Evolutionary conservation across 2,797 vertebrate species (phyloP), one percentile per base, ranked within the genome.

Genomic region (Acipenser oxyrinchus): DNA sequence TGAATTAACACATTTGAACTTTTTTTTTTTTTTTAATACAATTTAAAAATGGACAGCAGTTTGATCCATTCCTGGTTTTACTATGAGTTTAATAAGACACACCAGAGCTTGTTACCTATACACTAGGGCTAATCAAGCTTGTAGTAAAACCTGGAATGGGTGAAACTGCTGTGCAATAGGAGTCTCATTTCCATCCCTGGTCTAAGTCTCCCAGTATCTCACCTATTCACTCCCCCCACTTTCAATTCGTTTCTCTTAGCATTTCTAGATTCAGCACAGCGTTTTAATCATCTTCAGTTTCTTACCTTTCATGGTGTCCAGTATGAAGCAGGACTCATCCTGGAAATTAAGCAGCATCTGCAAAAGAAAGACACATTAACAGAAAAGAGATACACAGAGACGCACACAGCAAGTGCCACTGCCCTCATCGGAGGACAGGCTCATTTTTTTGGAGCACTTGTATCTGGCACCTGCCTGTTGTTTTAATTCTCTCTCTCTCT

Each of bases 291-390:
- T 65, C 48, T 7, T 6, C 1, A 15, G 1, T 23, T 62, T 49
- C 72, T 77, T 91, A 98, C 96, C 96, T 95, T 97, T 97, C 94
- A 98, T 93, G 69, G 96, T 98, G 86, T 98, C 95, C 88, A 99
- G 84, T 74, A 99, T 84, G 73, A 98, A 99, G 84, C 94, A 98
- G 8, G 95, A 90, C 81, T 99, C 96, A 53, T 98, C 96, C 78
- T 95, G 95, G 84, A 98, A 97, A 80, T 98, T 99, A 79, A 95
- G 95, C 75, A 99, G 97, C 96, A 99, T 98, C 96, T 99, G 84
- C 70, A 37, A 70, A 12, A 68, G 37, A 37, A 37, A 37, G 23
- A 37, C 23, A 37, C 23, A 4, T 37, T 8, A 65, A 51, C 10
- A 65, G 15, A 13, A 48, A n/a, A 6, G 5, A 37, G 15, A 18